These are phyloP conservation scores for Bothrops jararaca DNA, from an alignment of 2,113 vertebrate species.

Conservation along the genomic window DNA sequence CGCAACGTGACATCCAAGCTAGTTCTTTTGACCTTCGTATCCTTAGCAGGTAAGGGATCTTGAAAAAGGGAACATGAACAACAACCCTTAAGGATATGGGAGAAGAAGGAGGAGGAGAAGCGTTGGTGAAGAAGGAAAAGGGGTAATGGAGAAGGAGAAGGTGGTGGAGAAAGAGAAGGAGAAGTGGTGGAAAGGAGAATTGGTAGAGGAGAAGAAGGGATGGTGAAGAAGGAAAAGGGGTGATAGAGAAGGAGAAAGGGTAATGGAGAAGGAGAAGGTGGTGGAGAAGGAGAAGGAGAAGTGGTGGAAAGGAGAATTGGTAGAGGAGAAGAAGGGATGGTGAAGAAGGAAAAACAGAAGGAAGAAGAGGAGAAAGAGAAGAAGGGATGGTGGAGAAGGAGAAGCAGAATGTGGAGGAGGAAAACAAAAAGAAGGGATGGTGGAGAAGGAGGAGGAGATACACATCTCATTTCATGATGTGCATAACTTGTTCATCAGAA, in stretches of 20 bases:
- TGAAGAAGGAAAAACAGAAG: not conserved
- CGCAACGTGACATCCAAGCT: slow-evolving; percentile 55
- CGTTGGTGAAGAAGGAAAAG: not conserved
- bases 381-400: too few species aligned
- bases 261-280: not conserved
- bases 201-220: not conserved
- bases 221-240: not conserved
- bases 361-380: not conserved
- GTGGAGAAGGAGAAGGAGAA: not conserved
- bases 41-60: slow-evolving; percentile 39
- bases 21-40: slow-evolving; percentile 47
- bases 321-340: not conserved
- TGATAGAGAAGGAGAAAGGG: not conserved
- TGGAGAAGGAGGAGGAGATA: slow-evolving; percentile 9
- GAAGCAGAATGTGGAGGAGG: not conserved
- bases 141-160: not conserved
- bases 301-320: not conserved
- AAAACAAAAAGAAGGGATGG: not conserved
- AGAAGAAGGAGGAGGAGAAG: not conserved
- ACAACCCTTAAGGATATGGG: not conserved
- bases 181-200: not conserved
- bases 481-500: slow-evolving; percentile 43
- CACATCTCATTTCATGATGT: slow-evolving; percentile 38
- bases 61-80: slow-evolving; percentile 24
- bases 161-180: not conserved